Evolutionary conservation across 2,113 vertebrate species (phyloP).

Genomic region (Microtus montanus): DNA sequence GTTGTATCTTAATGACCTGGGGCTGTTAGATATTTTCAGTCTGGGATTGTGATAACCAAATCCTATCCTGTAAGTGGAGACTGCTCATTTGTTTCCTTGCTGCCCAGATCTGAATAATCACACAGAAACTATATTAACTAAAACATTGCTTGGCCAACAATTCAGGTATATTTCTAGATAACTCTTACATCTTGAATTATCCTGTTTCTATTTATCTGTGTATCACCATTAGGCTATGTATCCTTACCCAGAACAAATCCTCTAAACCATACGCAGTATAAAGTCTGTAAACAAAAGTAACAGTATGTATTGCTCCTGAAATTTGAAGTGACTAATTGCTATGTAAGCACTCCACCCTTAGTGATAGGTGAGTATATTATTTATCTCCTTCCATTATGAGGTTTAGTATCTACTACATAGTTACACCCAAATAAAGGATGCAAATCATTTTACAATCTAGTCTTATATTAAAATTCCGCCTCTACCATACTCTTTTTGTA

Average conservation of each 20-base stretch:
- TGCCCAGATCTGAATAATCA: too few relatives aligned
- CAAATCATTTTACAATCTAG: too few relatives aligned
- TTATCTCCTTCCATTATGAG: background rate
- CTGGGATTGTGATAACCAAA: background rate
- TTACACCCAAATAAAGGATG: background rate
- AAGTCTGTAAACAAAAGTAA: background rate
- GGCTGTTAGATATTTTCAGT: background rate
- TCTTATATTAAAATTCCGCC: too few relatives aligned
- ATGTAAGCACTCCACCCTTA: background rate
- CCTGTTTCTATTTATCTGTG: too few relatives aligned
- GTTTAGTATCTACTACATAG: background rate
- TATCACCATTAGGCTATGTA: too few relatives aligned
- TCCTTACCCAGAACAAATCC: too few relatives aligned
- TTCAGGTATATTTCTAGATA: too few relatives aligned
- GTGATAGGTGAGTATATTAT: background rate
- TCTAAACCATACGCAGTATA: background rate
- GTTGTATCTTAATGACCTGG: background rate
- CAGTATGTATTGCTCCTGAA: background rate
- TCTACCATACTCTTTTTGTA: too few relatives aligned
- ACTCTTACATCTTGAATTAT: too few relatives aligned
- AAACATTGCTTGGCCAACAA: too few relatives aligned
- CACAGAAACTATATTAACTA: too few relatives aligned
- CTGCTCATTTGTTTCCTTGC: too few relatives aligned
- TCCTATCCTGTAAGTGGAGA: background rate
- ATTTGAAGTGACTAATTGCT: background rate